These are phyloP conservation scores for Odobenus rosmarus DNA, from an alignment of 2,113 vertebrate genomes.

Conservation along the genomic window DNA sequence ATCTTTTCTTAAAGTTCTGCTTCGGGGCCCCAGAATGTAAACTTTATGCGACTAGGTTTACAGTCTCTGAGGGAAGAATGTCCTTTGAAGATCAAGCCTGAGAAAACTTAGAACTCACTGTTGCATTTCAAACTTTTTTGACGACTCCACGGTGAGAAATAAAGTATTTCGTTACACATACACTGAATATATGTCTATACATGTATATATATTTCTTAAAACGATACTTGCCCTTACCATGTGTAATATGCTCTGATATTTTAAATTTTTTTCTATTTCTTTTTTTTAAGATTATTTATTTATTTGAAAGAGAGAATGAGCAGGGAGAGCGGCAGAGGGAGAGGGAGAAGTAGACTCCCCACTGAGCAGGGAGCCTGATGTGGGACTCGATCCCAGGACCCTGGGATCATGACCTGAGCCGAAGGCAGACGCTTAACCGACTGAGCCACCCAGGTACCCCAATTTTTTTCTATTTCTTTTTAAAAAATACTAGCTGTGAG, in stretches of 20 bases:
- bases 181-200: rapidly evolving
- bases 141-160: background rate
- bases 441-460: background rate
- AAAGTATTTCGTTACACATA: background rate
- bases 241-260: background rate
- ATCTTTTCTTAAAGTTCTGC: constrained; percentile 45
- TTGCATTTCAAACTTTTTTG: background rate
- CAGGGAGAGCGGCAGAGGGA: no score
- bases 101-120: background rate
- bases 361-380: background rate
- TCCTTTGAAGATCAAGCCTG: constrained; percentile 27
- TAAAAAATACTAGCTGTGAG: background rate
- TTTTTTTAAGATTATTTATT: background rate
- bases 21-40: background rate
- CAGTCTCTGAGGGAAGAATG: background rate
- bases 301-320: no score
- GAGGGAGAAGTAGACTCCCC: no score
- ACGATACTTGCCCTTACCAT: background rate
- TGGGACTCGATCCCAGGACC: background rate
- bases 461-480: background rate
- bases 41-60: background rate
- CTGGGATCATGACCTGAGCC: background rate
- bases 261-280: background rate
- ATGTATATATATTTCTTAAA: background rate
- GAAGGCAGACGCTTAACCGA: background rate